Conservation (phyloP, 64 coral and sea anemone species). For the Pocillopora damicornis region DNA sequence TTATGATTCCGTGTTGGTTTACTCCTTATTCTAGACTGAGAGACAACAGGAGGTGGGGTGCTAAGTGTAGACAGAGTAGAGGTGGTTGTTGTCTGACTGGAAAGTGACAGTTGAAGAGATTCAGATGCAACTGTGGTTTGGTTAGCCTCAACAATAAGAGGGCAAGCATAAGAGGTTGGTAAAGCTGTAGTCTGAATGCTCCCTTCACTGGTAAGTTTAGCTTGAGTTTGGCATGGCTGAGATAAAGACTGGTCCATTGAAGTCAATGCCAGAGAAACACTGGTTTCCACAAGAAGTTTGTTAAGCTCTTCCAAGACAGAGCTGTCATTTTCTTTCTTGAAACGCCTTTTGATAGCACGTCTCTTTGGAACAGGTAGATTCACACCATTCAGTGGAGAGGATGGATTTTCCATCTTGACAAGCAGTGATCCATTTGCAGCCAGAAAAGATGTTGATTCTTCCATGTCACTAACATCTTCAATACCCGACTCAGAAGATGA, state of each 20-base stretch:
- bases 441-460: constrained; percentile 12
- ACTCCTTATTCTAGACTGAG: constrained; percentile 6
- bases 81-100: neutral
- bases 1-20: constrained; percentile 13
- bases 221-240: neutral
- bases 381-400: constrained; percentile 4
- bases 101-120: constrained; percentile 1
- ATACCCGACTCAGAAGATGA: constrained; percentile 82
- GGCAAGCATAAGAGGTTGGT: constrained; percentile 14
- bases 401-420: constrained; percentile 3
- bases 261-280: constrained; percentile 6
- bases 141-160: neutral
- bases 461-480: constrained; percentile 82
- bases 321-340: neutral
- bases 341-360: neutral
- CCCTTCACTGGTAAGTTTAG: neutral
- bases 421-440: neutral
- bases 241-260: neutral
- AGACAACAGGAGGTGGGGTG: constrained; percentile 1
- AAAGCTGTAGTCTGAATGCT: constrained; percentile 7
- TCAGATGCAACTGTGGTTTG: neutral
- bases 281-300: constrained; percentile 18
- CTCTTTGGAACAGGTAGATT: neutral
- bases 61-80: neutral
- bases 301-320: constrained; percentile 25